A percentile compares a stretch with the other conserved stretches of the same genome.
Evolutionary conservation across 1,140 invertebrate genomes (phyloP).

Genomic region (Drosophila ohnishii): DNA sequence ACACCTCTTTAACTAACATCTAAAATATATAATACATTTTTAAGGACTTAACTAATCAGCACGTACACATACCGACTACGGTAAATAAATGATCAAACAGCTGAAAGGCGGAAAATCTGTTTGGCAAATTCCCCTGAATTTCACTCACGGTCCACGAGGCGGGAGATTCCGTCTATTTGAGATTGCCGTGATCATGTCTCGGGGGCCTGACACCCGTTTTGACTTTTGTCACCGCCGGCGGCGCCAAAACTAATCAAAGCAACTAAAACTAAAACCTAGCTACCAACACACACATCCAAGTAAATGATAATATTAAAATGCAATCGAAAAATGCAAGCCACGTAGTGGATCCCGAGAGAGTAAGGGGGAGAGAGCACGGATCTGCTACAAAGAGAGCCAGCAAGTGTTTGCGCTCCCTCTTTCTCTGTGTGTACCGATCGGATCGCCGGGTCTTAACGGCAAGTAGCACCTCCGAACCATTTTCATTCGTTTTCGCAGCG

Average conservation of each 20-base stretch:
- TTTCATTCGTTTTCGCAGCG: slow-evolving; percentile 67
- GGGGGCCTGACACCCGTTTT: slow-evolving; percentile 40
- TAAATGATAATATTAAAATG: slow-evolving; percentile 35
- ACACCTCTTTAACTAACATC: no score
- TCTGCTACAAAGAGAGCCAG: slow-evolving; percentile 16
- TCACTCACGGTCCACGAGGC: slow-evolving; percentile 18
- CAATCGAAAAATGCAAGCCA: slow-evolving; percentile 40
- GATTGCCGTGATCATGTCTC: slow-evolving; percentile 40
- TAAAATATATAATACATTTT: not conserved
- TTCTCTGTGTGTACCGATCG: slow-evolving; percentile 15
- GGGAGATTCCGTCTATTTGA: slow-evolving; percentile 18
- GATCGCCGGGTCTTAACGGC: slow-evolving; percentile 53
- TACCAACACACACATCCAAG: not conserved
- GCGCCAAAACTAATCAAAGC: slow-evolving; percentile 50
- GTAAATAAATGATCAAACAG: slow-evolving; percentile 33
- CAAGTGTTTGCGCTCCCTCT: slow-evolving; percentile 7
- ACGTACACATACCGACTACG: not conserved
- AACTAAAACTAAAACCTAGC: slow-evolving; percentile 9
- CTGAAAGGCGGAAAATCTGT: slow-evolving; percentile 24
- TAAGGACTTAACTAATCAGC: slow-evolving; percentile 5
- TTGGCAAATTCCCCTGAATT: slow-evolving; percentile 32
- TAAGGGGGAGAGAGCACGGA: slow-evolving; percentile 3
- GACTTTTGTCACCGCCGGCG: slow-evolving; percentile 45
- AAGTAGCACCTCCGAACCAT: slow-evolving; percentile 55
- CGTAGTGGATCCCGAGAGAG: slow-evolving; percentile 21